Base-by-base conservation (phyloP, 2,113 vertebrate species). In the Toxotes chatareus region DNA sequence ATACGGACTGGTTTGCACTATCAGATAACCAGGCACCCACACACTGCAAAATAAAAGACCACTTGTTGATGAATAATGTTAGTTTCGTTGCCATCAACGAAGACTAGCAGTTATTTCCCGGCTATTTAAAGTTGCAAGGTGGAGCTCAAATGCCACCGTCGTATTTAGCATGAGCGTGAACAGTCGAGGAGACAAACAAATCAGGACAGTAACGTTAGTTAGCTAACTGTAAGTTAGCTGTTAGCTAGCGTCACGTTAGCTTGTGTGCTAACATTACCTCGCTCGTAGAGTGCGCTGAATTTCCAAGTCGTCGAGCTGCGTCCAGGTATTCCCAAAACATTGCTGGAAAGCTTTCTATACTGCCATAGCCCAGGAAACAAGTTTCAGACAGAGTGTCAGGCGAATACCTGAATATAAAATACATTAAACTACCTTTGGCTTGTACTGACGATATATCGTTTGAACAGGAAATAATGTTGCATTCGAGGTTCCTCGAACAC, bases 401-500 rank as follows among this genome's bases (percentile, higher is more conserved):
- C 31, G 77, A 74, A 88, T 70, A 23, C 56, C 83, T 46, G 32
- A 21, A 64, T 34, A 80, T 36, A 44, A 89, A 76, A 91, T 17
- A 85, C 76, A 89, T 85, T 76, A 85, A 87, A 85, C 75, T 86
- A 74, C 66, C 68, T 79, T 85, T 73, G 64, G 46, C 42, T 85
- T 31, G 27, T 17, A 73, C 81, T 55, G 82, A 83, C 85, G 80
- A 59, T 42, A 53, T 56, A 85, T 72, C 80, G 82, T 84, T 67
- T 8, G 75, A 89, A 88, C 90, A 90, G 90, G 92, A 92, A 93
- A 89, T 86, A 86, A 84, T 86, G 92, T 1, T 76, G 83, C 90
- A 0, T 93, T 93, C 65, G 74, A 0, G 0, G 71, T 1, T 21
- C 49, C 80, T 72, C 77, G 88, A 67, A 71, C 5, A 76, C 3